Evolutionary conservation across 1,140 invertebrate genomes (phyloP).

Genomic region (Bombus fervidus): DNA sequence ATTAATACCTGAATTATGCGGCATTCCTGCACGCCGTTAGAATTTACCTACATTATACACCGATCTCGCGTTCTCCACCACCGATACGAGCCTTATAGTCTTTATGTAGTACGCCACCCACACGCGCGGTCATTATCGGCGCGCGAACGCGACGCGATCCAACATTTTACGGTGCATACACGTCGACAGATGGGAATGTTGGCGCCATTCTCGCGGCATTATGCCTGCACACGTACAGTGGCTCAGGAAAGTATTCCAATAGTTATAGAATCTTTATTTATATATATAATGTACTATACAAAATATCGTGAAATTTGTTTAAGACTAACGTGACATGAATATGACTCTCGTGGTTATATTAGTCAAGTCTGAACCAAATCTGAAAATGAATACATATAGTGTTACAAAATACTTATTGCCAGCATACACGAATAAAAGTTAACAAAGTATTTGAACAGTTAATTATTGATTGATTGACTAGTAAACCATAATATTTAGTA

Average conservation of each 20-base stretch:
- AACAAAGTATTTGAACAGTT: too few relatives aligned
- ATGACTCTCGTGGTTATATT: neutral
- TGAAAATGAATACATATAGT: too few relatives aligned
- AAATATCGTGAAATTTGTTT: neutral
- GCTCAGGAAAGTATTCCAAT: neutral
- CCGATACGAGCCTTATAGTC: conserved; percentile 14
- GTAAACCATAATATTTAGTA: too few relatives aligned
- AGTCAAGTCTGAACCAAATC: too few relatives aligned
- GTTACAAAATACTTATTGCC: too few relatives aligned
- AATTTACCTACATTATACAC: conserved; percentile 23
- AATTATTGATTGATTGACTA: too few relatives aligned
- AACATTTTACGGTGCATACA: conserved; percentile 62
- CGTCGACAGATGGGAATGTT: conserved; percentile 72
- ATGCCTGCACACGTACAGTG: conserved; percentile 18
- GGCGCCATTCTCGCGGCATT: conserved; percentile 68
- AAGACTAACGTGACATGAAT: neutral
- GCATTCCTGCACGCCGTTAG: conserved; percentile 46
- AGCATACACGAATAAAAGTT: too few relatives aligned
- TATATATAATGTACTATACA: neutral
- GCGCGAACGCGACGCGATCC: conserved; percentile 8
- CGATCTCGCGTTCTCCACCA: neutral
- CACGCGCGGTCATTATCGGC: conserved; percentile 1
- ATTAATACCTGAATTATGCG: conserved; percentile 63
- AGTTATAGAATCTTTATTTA: neutral
- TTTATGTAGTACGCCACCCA: conserved; percentile 33